phyloP scores from a whole-genome alignment of 2,888 invertebrate genomes.

The Myopa testacea region DNA sequence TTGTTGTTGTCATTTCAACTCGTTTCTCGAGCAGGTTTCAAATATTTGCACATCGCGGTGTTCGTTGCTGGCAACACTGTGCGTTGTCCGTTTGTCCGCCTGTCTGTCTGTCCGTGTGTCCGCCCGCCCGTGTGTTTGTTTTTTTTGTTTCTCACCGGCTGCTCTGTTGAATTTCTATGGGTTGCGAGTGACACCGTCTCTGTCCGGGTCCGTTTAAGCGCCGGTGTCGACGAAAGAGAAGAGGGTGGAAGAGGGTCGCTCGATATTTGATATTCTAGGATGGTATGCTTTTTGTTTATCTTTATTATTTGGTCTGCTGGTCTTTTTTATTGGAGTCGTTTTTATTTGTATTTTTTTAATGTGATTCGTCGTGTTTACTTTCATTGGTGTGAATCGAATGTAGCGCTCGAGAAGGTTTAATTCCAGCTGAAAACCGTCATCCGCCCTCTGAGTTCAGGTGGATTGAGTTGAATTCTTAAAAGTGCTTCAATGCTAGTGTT shows the following conservation, averaged over 20 bases:
- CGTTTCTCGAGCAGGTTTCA: too few species aligned
- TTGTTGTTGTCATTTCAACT: neutral
- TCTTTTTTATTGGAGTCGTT: neutral
- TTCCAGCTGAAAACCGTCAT: neutral
- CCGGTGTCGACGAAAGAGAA: neutral
- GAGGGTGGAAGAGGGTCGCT: neutral
- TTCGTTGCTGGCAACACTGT: constrained; percentile 16
- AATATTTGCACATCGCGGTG: too few species aligned
- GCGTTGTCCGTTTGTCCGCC: neutral
- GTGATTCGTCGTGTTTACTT: neutral
- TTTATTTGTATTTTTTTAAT: neutral
- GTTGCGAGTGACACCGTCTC: neutral
- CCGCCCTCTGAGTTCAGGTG: constrained; percentile 20
- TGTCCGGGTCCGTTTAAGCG: neutral
- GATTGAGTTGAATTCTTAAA: constrained; percentile 33
- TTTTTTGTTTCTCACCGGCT: neutral
- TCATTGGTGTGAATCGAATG: constrained; percentile 10
- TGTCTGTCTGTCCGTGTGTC: neutral
- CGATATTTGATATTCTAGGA: constrained; percentile 18
- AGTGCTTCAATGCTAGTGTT: constrained; percentile 17
- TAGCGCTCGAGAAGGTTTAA: constrained; percentile 13
- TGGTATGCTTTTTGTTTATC: neutral
- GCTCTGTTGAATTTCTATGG: constrained; percentile 3
- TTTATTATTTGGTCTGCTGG: neutral
- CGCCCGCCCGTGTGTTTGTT: neutral